Base-by-base conservation (phyloP, 2,113 vertebrate genomes). In the Ovis canadensis region DNA sequence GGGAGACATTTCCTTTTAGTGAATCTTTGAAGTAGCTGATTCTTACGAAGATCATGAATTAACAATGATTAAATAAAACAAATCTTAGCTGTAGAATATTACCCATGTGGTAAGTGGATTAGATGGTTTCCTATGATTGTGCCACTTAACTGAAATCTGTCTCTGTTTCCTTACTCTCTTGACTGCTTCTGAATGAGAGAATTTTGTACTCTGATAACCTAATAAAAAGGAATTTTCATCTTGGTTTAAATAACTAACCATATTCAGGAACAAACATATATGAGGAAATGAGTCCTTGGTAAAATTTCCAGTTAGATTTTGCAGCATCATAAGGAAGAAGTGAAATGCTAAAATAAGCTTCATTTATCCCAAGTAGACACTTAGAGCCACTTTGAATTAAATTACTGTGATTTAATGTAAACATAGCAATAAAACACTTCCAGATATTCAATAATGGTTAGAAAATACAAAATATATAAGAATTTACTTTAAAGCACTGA, bases 361-460 rank as follows among this genome's bases (percentile, higher is more conserved):
- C 13, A 25, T 50, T 11, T 88, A 81, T 88, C 83, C 91, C 62
- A 90, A 78, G 36, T 62, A 48, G 21, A 57, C 54, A 88, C 52
- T 95, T 96, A 92, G 90, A 95, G 36, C 7, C 54, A 91, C 59
- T 97, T 97, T 92, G 60, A 95, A 59, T 96, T 80, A 59, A 93
- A 80, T 96, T 91, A 78, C 29, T 94, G 3, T 94, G 60, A 71
- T 60, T 93, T 97, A 96, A 94, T 82, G 13, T 62, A 96, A 96
- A 71, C 19, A 95, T 36, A 86, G 40, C 36, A 95, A 71, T 86
- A 80, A 97, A 92, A 96, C 15, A 96, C 45, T 94, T 94, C n/a
- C 48, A 97, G 33, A 64, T 11, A n/a, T 81, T 13, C 25, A 84
- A 11, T 81, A 80, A 60, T 64, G 15, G 27, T 60, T 91, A 64